A percentile compares a stretch with the other conserved stretches of the same genome.
These are phyloP conservation scores for Drepana arcuata DNA, from an alignment of 1,140 invertebrate species.

Conservation along the genomic window DNA sequence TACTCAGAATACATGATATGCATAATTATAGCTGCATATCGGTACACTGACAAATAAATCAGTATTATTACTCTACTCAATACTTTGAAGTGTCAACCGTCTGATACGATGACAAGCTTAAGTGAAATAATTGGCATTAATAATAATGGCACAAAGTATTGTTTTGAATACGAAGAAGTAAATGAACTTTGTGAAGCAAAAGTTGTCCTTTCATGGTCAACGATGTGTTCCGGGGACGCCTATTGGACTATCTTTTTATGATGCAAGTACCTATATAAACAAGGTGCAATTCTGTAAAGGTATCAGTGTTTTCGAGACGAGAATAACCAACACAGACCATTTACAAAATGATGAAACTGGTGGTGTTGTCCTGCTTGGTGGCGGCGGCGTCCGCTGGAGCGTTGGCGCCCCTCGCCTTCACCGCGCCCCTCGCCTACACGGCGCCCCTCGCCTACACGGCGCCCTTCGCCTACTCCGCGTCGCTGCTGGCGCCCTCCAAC, in stretches of 20 bases:
- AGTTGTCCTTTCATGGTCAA: conserved; percentile 25
- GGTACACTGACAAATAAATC: too few relatives aligned
- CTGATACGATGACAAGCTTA: background rate
- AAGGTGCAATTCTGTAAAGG: conserved; percentile 2
- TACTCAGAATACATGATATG: too few relatives aligned
- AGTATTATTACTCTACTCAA: too few relatives aligned
- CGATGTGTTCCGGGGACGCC: conserved; percentile 25
- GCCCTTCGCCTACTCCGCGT: conserved; percentile 21
- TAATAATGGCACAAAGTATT: background rate
- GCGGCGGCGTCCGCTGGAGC: conserved; percentile 35
- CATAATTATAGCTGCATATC: too few relatives aligned
- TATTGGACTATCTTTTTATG: conserved; percentile 13
- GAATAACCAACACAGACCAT: conserved; percentile 37
- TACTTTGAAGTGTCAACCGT: background rate
- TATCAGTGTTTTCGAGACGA: conserved; percentile 28
- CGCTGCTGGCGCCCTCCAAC: conserved; percentile 30
- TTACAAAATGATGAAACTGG: conserved; percentile 60
- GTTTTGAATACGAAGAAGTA: conserved; percentile 6
- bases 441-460: conserved; percentile 7
- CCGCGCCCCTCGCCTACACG: conserved; percentile 19
- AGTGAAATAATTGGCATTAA: background rate
- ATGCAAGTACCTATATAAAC: conserved; percentile 24
- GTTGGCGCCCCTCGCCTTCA: conserved; percentile 23
- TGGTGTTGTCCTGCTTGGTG: conserved; percentile 68
- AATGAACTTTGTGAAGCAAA: conserved; percentile 18